Conservation (phyloP, 2,888 invertebrate species). For the Agapostemon virescens region DNA sequence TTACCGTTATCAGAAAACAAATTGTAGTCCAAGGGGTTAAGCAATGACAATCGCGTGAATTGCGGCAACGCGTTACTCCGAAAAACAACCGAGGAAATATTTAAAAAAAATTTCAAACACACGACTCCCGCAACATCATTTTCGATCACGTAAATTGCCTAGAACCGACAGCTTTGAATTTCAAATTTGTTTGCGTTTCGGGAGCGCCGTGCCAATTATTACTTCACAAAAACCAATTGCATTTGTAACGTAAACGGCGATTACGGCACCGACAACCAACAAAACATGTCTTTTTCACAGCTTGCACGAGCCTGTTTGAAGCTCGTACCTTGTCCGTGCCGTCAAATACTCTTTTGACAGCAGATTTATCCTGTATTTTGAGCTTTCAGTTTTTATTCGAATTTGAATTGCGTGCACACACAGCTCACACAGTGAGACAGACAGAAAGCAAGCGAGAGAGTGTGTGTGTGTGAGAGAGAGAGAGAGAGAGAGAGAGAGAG, state of each 20-base stretch:
- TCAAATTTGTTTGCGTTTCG: too few species aligned
- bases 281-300: neutral
- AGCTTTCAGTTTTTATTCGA: conserved; percentile 25
- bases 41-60: too few species aligned
- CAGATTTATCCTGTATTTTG: conserved; percentile 18
- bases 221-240: neutral
- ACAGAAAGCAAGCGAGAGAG: too few species aligned
- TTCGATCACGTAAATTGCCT: neutral
- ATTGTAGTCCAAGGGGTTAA: too few species aligned
- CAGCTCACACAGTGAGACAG: too few species aligned
- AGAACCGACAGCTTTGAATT: neutral
- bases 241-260: neutral
- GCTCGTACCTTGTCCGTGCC: neutral
- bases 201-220: too few species aligned
- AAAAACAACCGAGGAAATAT: too few species aligned
- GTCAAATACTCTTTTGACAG: neutral
- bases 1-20: too few species aligned
- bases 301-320: neutral
- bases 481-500: too few species aligned
- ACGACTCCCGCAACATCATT: too few species aligned
- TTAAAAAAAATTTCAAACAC: too few species aligned
- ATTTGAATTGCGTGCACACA: conserved; percentile 1
- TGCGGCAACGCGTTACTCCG: too few species aligned
- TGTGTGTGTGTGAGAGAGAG: neutral
- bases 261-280: neutral